Evolutionary conservation across 1,140 invertebrate genomes (phyloP).

Genomic region (Solenopsis fugax): DNA sequence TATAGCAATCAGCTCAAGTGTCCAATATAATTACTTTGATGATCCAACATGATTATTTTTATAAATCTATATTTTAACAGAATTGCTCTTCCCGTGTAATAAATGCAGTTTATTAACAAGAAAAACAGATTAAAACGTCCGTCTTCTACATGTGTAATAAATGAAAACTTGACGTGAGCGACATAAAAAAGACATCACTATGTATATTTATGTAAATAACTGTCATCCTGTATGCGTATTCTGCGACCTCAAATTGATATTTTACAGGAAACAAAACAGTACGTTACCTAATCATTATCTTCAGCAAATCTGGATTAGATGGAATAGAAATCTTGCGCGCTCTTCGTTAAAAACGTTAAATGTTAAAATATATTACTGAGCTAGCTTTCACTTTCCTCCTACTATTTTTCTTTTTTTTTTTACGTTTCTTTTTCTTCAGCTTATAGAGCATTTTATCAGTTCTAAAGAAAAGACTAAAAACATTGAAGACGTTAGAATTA

Average conservation of each 20-base stretch:
- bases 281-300: neutral
- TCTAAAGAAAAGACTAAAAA: neutral
- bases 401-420: neutral
- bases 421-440: neutral
- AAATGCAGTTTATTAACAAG: neutral
- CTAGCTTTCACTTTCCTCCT: neutral
- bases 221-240: neutral
- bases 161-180: neutral
- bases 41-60: too few relatives aligned
- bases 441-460: neutral
- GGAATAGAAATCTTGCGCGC: neutral
- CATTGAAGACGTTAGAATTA: neutral
- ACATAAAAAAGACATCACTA: neutral
- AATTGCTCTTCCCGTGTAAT: neutral
- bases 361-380: neutral
- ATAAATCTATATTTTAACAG: too few relatives aligned
- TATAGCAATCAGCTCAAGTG: too few relatives aligned
- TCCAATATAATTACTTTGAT: too few relatives aligned
- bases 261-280: neutral
- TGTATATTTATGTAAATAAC: slow-evolving; percentile 9
- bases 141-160: neutral
- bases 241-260: neutral
- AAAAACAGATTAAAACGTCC: too few relatives aligned
- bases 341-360: neutral
- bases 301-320: slow-evolving; percentile 5